phyloP scores from a whole-genome alignment of 2,888 invertebrate species.

The Megastigmus dorsalis region DNA sequence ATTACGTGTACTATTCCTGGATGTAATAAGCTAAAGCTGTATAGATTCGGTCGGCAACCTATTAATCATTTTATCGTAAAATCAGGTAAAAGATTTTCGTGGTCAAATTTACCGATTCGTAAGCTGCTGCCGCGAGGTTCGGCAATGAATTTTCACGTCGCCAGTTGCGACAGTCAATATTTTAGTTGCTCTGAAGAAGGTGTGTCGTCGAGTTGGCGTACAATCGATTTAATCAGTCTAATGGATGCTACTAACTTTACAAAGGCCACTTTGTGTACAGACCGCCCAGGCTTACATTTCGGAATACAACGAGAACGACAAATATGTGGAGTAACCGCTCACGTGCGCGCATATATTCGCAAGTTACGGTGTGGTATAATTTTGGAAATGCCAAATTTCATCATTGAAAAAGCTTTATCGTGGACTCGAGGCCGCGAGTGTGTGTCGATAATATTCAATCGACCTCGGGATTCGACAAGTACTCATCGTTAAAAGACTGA shows the following conservation, averaged over 20 bases:
- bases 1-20: too few relatives aligned
- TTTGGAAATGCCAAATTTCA: neutral
- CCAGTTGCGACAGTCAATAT: neutral
- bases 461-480: neutral
- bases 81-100: too few relatives aligned
- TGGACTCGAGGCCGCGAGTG: neutral
- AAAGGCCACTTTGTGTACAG: neutral
- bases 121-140: too few relatives aligned
- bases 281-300: too few relatives aligned
- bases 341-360: neutral
- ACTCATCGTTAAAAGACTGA: too few relatives aligned
- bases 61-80: too few relatives aligned
- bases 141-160: too few relatives aligned
- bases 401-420: neutral
- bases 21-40: too few relatives aligned
- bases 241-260: conserved; percentile 35
- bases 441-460: neutral
- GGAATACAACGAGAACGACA: too few relatives aligned
- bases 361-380: neutral
- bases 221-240: conserved; percentile 44
- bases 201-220: neutral
- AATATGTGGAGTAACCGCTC: neutral
- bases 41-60: too few relatives aligned
- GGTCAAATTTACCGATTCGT: too few relatives aligned
- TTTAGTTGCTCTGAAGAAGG: neutral